Conservation (phyloP, 2,797 vertebrate genomes). For the Dendrocincla tyrannina region DNA sequence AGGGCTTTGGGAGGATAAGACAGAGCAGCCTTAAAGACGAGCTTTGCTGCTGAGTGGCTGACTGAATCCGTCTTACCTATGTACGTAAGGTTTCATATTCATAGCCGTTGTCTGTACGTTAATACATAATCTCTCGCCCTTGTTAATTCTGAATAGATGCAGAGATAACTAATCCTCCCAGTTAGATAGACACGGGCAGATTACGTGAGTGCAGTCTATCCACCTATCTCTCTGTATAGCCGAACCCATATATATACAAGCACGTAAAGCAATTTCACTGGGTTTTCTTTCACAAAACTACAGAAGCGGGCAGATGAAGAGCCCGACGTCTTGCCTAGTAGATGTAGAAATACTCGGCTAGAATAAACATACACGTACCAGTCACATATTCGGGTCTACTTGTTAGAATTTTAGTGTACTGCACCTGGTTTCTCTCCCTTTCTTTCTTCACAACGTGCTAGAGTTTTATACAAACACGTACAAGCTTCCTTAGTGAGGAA, state of each 20-base stretch:
- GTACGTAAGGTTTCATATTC: conserved; percentile 50
- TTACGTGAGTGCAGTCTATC: conserved; percentile 20
- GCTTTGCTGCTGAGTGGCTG: conserved; percentile 41
- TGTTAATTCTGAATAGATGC: conserved; percentile 64
- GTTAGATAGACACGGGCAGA: conserved; percentile 38
- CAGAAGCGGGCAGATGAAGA: neutral
- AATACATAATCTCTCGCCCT: conserved; percentile 52
- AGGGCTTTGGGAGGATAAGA: neutral
- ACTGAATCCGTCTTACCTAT: conserved; percentile 38
- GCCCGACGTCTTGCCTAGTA: neutral
- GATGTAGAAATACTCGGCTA: neutral
- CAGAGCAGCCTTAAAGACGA: conserved; percentile 5
- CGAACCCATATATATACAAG: neutral
- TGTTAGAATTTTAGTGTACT: neutral
- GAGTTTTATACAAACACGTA: neutral
- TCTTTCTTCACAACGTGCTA: neutral
- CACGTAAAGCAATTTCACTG: neutral
- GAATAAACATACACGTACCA: neutral
- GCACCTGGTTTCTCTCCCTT: neutral
- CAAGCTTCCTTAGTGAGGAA: neutral
- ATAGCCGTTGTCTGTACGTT: conserved; percentile 2
- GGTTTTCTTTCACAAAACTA: neutral
- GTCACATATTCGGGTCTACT: neutral
- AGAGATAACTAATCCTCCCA: conserved; percentile 64
- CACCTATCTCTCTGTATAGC: neutral